Base-by-base conservation (phyloP, 2,888 invertebrate genomes). In the Troides aeacus region DNA sequence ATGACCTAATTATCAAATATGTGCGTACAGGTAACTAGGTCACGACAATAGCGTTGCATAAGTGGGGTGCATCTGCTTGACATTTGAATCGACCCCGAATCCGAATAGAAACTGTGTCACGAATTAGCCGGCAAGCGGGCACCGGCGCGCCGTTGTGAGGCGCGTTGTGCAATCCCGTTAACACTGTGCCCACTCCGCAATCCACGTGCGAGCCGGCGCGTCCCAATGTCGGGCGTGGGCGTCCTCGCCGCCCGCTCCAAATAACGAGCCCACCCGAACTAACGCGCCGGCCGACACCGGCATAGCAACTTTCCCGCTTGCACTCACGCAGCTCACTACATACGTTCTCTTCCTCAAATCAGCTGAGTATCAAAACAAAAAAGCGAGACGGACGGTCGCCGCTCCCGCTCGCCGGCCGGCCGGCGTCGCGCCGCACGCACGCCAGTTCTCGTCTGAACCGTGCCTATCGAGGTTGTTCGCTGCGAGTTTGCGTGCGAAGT, bases 301-400 rank as follows among this genome's bases (percentile, higher is more conserved):
- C 76, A 78, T 76, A 76, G 50, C 68, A 63, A 71, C 69, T 72
- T 77, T 69, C 78, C 76, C 78, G 50, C 76, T 80, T 76, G 66
- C 72, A 72, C 84, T 74, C 85, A 85, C 83, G 82, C 84, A 84
- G 82, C 82, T 80, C 81, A 81, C 79, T 78, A 74, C 74, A 71
- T 72, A 62, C 75, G 72, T 85, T 87, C 84, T 87, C 75, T 82
- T 87, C 85, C 71, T 81, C 74, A 85, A 81, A 92, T 91, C 92
- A 92, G 93, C 92, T 93, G 93, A 92, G 92, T 90, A 92, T 90
- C 92, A 93, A 92, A 92, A 93, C 93, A 93, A 93, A 92, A 85
- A 87, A 90, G 88, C 81, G 92, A 90, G 90, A 92, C 92, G 87
- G 89, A 84, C 83, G 84, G 89, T 90, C 87, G 87, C 85, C 88